phyloP scores from a whole-genome alignment of 2,888 invertebrate species.

The Microplitis manilae region DNA sequence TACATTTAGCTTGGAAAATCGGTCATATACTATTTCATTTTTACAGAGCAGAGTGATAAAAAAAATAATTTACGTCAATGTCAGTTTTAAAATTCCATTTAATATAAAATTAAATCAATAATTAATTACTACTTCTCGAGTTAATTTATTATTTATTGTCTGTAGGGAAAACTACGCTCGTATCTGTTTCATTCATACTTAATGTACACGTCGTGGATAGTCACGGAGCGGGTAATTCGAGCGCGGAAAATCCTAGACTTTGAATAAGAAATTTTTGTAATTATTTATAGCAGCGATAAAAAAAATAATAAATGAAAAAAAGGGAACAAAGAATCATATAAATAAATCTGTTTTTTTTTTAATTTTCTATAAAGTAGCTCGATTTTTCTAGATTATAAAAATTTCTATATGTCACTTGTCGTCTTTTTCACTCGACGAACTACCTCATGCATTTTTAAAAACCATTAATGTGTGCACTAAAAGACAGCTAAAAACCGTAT shows the following conservation, averaged over 20 bases:
- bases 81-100: not conserved
- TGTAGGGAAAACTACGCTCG: not conserved
- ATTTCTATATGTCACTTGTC: slow-evolving; percentile 9
- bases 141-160: not conserved
- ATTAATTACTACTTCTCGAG: not conserved
- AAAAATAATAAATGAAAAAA: too few species aligned
- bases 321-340: too few species aligned
- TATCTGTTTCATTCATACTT: not conserved
- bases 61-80: not conserved
- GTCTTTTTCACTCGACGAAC: not conserved
- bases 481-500: not conserved
- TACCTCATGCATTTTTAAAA: not conserved
- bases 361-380: not conserved
- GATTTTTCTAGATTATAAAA: not conserved
- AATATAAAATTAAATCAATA: not conserved
- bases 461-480: not conserved
- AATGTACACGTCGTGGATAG: not conserved
- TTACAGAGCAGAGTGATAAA: not conserved
- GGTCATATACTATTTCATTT: too few species aligned
- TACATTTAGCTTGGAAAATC: too few species aligned
- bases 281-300: too few species aligned
- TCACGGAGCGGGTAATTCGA: not conserved
- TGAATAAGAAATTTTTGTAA: too few species aligned
- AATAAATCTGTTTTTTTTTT: not conserved
- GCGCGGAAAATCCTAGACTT: not conserved